Base-by-base conservation (phyloP, 2,113 vertebrate species). In the Nipponia nippon region DNA sequence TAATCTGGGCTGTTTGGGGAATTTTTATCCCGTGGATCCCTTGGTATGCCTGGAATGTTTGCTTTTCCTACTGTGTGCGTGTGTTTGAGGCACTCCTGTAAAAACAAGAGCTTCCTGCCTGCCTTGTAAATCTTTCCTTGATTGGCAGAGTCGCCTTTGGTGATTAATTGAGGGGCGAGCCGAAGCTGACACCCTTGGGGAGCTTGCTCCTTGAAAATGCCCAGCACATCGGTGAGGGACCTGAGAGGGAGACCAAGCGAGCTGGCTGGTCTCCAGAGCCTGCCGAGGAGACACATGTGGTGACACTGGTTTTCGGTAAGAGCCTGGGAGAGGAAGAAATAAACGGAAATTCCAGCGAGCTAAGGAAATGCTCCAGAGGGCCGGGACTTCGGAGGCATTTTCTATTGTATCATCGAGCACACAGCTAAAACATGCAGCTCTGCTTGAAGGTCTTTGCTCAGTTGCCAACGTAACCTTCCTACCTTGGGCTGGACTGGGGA, bases 21-120 rank as follows among this genome's bases (percentile, higher is more conserved):
- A 85, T 96, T 72, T 95, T 97, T 89, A 94, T 92, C 96, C 92
- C 52, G 38, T 46, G 83, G 83, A 93, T 96, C 95, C 95, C 96
- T 94, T 83, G 94, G 88, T 97, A 97, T 97, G 93, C 92, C 86
- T 96, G 97, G 92, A 97, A 97, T 96, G 95, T 96, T 97, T 98
- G 96, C 95, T 96, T 96, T 96, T 97, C 96, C 95, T 94, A 96
- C 97, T 97, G 76, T 72, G 96, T 96, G 73, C 87, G 40, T 97
- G 93, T 87, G 80, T 91, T 97, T 87, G 70, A 96, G 95, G 84
- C 92, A 87, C 87, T 77, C 80, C 86, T 96, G 93, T 91, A 75
- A 97, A 97, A 98, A 96, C 91, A 97, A 98, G 83, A 65, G 92
- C 90, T 97, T 79, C 95, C 94, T 94, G 95, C 90, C 95, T 20